Base-by-base conservation (phyloP, 2,113 vertebrate genomes). In the Cyanoderma ruficeps region DNA sequence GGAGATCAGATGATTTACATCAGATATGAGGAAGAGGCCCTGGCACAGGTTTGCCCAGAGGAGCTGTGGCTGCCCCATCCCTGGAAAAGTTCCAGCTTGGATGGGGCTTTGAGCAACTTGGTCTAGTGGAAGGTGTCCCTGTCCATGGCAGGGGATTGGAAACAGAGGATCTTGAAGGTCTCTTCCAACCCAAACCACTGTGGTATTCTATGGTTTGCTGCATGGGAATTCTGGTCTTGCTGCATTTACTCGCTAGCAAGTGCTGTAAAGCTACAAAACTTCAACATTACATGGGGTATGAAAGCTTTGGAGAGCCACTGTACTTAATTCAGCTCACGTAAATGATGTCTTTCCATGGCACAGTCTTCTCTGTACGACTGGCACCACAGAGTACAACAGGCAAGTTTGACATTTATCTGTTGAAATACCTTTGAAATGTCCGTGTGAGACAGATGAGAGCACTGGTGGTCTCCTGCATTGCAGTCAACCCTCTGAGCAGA, bases 321-420 rank as follows among this genome's bases (percentile, higher is more conserved):
- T 4, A 20, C 13, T 70, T 30, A 55, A 44, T 13, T 75, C 9
- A 7, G 14, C n/a, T 70, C 31, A 69, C 8, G 37, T 24, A 69
- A 94, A 63, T 27, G 2, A 31, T 15, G 7, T 9, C 11, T 77
- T 80, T 70, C 24, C 20, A 27, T 3, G 7, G 21, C 25, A 60
- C 2, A 1, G 37, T 19, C 15, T 85, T 59, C 53, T 77, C 46
- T 63, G 1, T 18, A 28, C 1, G 0, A 50, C n/a, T 53, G n/a
- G 12, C n/a, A 46, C 25, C 46, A 28, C 3, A 15, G 9, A 44
- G 28, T 25, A 35, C 42, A 35, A 42, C 5, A 61, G 35, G 6
- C 25, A 53, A 37, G 12, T 68, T 41, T 79, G 65, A 56, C 33
- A 76, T 64, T 52, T 46, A 20, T 41, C 25, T 76, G 31, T 14